Conservation (phyloP, 1,140 invertebrate genomes). For the Akabosia matsudoensis region DNA sequence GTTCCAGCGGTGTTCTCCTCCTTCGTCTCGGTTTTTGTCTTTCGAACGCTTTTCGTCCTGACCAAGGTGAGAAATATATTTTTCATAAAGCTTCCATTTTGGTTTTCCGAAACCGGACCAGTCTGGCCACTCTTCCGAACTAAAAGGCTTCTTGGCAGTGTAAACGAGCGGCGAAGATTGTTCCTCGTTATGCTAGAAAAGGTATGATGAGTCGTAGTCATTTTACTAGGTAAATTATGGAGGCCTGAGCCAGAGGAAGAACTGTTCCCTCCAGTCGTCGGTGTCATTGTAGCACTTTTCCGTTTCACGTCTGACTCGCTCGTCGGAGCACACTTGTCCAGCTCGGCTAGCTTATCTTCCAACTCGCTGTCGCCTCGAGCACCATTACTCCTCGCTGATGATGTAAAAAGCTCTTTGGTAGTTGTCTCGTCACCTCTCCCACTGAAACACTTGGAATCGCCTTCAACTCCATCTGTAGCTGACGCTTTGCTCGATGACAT, state of each 20-base stretch:
- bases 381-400: background rate
- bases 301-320: background rate
- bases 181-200: conserved; percentile 34
- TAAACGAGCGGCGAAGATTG: conserved; percentile 45
- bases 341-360: conserved; percentile 11
- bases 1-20: background rate
- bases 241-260: background rate
- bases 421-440: background rate
- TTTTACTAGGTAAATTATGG: background rate
- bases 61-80: conserved; percentile 46
- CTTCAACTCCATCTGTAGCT: background rate
- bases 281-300: conserved; percentile 12
- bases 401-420: background rate
- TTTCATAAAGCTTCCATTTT: conserved; percentile 40
- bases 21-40: background rate
- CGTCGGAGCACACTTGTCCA: background rate
- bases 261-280: background rate
- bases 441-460: background rate
- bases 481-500: background rate
- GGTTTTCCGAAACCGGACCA: conserved; percentile 39
- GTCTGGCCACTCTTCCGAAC: conserved; percentile 37
- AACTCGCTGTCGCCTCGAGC: background rate
- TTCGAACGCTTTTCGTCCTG: conserved; percentile 35
- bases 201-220: background rate
- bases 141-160: conserved; percentile 43